Evolutionary conservation across 2,113 vertebrate species (phyloP).

Genomic region (Herpetotheres cachinnans): DNA sequence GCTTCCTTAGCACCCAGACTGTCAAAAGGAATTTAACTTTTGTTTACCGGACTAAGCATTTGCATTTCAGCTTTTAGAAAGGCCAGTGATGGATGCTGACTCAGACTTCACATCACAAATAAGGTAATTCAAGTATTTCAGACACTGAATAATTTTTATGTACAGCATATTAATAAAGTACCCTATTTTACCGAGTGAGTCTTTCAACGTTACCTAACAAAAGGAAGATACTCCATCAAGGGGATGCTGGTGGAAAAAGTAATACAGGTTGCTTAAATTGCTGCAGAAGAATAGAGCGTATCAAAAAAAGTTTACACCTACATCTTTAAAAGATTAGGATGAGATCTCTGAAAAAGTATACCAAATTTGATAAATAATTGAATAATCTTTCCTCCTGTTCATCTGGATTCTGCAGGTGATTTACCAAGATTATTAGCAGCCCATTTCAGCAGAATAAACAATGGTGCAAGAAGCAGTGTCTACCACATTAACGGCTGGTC

Average conservation of each 20-base stretch:
- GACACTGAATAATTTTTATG: neutral
- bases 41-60: neutral
- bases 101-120: neutral
- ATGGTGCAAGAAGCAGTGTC: fast-evolving
- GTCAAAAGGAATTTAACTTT: neutral
- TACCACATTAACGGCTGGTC: fast-evolving
- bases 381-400: neutral
- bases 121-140: neutral
- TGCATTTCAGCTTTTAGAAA: neutral
- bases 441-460: neutral
- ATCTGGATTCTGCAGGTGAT: neutral
- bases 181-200: neutral
- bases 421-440: neutral
- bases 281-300: neutral
- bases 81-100: neutral
- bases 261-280: neutral
- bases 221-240: neutral
- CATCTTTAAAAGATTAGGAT: neutral
- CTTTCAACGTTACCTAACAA: neutral
- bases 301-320: neutral
- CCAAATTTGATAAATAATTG: neutral
- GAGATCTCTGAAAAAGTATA: neutral
- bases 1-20: neutral
- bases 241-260: neutral
- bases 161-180: neutral